Base-by-base conservation (phyloP, 1,140 invertebrate species). In the Nylanderia fulva region DNA sequence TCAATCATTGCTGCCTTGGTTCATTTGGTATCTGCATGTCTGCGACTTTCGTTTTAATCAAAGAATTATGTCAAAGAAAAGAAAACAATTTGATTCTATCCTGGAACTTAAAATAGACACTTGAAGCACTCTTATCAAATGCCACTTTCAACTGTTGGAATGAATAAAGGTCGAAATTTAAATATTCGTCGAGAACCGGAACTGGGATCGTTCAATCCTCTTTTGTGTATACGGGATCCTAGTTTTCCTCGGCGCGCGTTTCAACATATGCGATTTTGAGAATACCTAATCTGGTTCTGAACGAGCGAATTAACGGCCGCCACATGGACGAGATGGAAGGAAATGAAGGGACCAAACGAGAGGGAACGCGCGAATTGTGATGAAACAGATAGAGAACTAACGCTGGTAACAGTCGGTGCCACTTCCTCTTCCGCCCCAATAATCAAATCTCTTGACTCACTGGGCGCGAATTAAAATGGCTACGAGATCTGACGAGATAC, bases 391-490 rank as follows among this genome's bases (percentile, higher is more conserved):
- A 39, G 52, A 56, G n/a, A n/a, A n/a, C n/a, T n/a, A 33, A 33
- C 68, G 42, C n/a, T 84, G 36, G 79, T 89, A 92, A 91, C 92
- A 92, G 91, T 92, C 91, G 89, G 89, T 75, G 77, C 88, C 85
- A 88, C 86, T 89, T 92, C 88, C 86, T 82, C 87, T 92, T 93
- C 88, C 92, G 90, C 86, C 77, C 90, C 85, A 91, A 83, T 93
- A 92, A 93, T 93, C 91, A 92, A 91, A 92, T 93, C 90, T 88
- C 86, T 91, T 90, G 91, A 91, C 89, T 93, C 91, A 84, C 71
- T 82, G 86, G 86, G 75, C 77, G 80, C 76, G 84, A 92, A 93
- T 93, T 93, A 90, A 92, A 92, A 92, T 91, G 82, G 71, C 75
- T 82, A 13, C 75, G 39, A n/a, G n/a, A 86, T 80, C 60, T 33